phyloP scores from a whole-genome alignment of 2,113 vertebrate species.

The Nyctibius bracteatus region DNA sequence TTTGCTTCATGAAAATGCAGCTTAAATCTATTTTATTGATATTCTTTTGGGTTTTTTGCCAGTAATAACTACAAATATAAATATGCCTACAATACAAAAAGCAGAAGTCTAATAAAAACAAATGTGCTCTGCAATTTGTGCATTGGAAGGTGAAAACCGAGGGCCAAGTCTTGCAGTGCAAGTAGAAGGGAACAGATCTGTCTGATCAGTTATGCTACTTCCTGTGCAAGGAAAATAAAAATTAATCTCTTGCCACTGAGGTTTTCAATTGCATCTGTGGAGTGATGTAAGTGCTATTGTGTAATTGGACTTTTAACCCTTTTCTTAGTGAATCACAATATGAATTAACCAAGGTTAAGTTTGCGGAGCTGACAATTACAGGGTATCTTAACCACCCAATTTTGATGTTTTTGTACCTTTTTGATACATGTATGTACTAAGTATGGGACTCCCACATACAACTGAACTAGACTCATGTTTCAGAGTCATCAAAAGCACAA shows the following conservation, averaged over 20 bases:
- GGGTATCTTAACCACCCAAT: neutral
- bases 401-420: neutral
- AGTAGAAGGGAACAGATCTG: neutral
- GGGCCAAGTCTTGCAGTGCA: neutral
- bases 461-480: neutral
- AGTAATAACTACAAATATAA: neutral
- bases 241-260: neutral
- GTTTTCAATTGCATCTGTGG: neutral
- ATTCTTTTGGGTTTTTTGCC: neutral
- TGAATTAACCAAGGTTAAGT: neutral
- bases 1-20: neutral
- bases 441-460: neutral
- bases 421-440: neutral
- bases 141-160: neutral
- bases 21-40: neutral
- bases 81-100: neutral
- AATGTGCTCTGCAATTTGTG: neutral
- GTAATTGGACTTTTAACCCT: neutral
- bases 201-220: neutral
- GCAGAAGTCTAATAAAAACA: neutral
- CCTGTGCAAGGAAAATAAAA: neutral
- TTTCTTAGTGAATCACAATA: neutral
- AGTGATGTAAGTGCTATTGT: neutral
- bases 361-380: neutral
- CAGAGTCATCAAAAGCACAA: neutral